These are phyloP conservation scores for Eubucco bourcierii DNA, from an alignment of 2,113 vertebrate species.

Conservation along the genomic window DNA sequence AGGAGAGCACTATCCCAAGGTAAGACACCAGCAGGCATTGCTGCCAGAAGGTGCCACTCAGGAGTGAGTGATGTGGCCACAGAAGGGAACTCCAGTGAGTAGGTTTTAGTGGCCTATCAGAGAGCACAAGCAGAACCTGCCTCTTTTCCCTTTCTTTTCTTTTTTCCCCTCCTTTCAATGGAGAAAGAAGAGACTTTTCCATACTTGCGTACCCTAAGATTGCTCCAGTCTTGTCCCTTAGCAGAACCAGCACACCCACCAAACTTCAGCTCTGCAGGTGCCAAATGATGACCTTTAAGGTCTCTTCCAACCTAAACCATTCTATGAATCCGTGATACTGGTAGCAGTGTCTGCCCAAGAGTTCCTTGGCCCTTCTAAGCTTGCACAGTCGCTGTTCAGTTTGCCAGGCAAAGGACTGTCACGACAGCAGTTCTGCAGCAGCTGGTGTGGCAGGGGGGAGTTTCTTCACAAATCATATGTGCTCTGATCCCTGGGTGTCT, in stretches of 20 bases:
- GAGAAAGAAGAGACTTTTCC: neutral
- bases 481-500: neutral
- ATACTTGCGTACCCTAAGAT: accelerated
- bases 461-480: neutral
- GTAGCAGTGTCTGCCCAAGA: neutral
- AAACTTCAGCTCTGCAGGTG: no score
- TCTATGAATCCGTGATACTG: no score
- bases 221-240: neutral
- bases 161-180: accelerated
- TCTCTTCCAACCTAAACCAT: no score
- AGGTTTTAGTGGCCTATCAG: neutral
- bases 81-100: neutral
- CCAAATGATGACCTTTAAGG: no score
- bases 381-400: no score
- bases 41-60: neutral
- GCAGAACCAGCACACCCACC: neutral
- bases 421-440: neutral
- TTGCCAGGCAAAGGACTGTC: no score
- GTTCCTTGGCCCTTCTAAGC: no score
- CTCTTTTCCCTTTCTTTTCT: accelerated
- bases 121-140: neutral
- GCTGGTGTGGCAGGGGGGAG: no score
- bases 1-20: accelerated
- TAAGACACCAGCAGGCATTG: neutral
- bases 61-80: neutral